These are phyloP conservation scores for Ciconia maguari DNA, from an alignment of 2,113 vertebrate genomes.

Conservation along the genomic window DNA sequence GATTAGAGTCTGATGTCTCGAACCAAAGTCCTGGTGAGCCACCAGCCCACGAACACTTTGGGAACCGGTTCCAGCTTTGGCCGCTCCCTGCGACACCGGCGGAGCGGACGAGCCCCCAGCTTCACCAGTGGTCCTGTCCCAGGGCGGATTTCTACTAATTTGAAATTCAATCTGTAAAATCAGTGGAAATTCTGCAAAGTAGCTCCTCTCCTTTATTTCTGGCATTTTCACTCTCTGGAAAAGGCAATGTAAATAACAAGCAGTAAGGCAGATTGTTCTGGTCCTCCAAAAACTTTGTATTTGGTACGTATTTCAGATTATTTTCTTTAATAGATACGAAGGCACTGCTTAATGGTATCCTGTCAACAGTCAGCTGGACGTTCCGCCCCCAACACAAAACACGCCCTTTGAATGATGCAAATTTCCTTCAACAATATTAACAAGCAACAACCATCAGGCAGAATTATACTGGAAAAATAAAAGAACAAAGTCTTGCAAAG, in stretches of 20 bases:
- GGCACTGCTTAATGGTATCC: neutral
- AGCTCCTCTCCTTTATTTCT: neutral
- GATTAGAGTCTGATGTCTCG: neutral
- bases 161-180: neutral
- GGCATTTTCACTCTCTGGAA: neutral
- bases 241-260: neutral
- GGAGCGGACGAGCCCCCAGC: neutral
- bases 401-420: neutral
- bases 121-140: neutral
- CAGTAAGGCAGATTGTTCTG: neutral
- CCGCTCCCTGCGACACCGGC: neutral
- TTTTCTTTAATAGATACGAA: neutral
- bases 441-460: neutral
- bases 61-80: neutral
- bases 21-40: neutral
- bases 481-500: neutral
- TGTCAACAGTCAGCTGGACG: neutral
- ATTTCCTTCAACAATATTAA: neutral
- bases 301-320: neutral
- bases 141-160: neutral
- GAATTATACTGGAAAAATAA: neutral
- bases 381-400: neutral
- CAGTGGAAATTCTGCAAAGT: neutral
- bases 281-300: neutral
- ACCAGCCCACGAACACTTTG: accelerated